Evolutionary conservation across 2,888 invertebrate genomes (phyloP), one percentile per base, ranked within the genome.

Genomic region (Microdon myrmicae): DNA sequence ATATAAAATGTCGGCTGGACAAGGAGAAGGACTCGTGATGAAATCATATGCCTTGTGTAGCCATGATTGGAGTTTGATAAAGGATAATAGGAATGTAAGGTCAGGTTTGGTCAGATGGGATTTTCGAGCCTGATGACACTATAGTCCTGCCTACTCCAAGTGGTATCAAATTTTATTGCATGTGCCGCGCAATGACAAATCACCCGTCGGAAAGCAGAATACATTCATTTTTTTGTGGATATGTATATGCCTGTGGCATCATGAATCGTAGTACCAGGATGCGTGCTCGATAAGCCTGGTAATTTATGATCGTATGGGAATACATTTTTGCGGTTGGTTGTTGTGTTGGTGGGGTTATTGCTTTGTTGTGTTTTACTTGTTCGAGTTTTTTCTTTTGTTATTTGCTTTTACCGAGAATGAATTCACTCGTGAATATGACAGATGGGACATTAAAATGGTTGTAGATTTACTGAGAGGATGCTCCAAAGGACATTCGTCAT

Each of bases 401-500:
- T n/a, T n/a, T n/a, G n/a, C n/a, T n/a, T n/a, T n/a, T n/a, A n/a
- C n/a, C n/a, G n/a, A n/a, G n/a, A n/a, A n/a, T n/a, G n/a, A n/a
- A n/a, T n/a, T 23, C 19, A 32, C 23, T 56, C 12, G 45, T 56
- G 61, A 64, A 56, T 64, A 64, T 64, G 61, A 64, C 58, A 58
- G 58, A 58, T 51, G 49, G 56, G 56, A 61, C 61, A 61, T 61
- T 56, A 61, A 64, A 64, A 58, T 51, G 56, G 31, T 47, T 64
- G 45, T 51, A 45, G 64, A 64, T 58, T 64, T 64, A 51, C 64
- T 64, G 39, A 51, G 45, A 58, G 64, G 64, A 64, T 64, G 58
- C 51, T 51, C 58, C 43, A 58, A 64, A 64, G 64, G 64, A 64
- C 64, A 64, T 64, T 58, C 64, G 58, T 58, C 64, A 64, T 53